phyloP scores from a whole-genome alignment of 2,888 invertebrate species.

The Cosmia pyralina region DNA sequence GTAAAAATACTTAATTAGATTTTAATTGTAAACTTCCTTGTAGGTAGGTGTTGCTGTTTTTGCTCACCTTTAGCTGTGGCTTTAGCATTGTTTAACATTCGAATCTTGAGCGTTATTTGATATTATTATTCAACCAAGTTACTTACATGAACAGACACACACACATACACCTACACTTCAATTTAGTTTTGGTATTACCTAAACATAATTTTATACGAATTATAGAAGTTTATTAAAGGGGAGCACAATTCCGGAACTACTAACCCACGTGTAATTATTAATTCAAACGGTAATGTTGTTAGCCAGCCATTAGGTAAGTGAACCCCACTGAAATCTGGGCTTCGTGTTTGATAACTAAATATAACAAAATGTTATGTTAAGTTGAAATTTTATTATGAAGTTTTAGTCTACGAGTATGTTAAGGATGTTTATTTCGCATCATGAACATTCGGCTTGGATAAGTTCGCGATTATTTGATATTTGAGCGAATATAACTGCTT shows the following conservation, averaged over 20 bases:
- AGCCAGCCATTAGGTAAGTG: conserved; percentile 46
- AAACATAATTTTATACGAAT: conserved; percentile 7
- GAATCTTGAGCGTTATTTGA: conserved; percentile 5
- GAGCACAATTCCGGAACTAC: conserved; percentile 18
- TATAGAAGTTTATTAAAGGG: conserved; percentile 9
- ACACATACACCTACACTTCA: background rate
- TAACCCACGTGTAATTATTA: conserved; percentile 36
- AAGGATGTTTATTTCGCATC: conserved; percentile 45
- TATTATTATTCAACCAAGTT: too few species aligned
- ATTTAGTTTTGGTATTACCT: background rate
- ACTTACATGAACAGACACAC: too few species aligned
- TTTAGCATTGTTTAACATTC: conserved; percentile 5
- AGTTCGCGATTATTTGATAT: conserved; percentile 49
- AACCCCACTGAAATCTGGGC: conserved; percentile 42
- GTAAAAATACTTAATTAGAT: conserved; percentile 62
- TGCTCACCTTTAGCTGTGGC: conserved; percentile 19
- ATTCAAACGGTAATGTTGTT: conserved; percentile 49
- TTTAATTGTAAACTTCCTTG: conserved; percentile 65
- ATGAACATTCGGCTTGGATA: conserved; percentile 15
- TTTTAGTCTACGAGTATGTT: conserved; percentile 6
- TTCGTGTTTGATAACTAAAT: conserved; percentile 41
- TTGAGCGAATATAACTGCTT: conserved; percentile 44
- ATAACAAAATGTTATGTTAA: conserved; percentile 27
- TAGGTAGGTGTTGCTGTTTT: conserved; percentile 36
- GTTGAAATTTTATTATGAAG: conserved; percentile 33